Base-by-base conservation (phyloP, 2,888 invertebrate species). In the Onchidella celtica region DNA sequence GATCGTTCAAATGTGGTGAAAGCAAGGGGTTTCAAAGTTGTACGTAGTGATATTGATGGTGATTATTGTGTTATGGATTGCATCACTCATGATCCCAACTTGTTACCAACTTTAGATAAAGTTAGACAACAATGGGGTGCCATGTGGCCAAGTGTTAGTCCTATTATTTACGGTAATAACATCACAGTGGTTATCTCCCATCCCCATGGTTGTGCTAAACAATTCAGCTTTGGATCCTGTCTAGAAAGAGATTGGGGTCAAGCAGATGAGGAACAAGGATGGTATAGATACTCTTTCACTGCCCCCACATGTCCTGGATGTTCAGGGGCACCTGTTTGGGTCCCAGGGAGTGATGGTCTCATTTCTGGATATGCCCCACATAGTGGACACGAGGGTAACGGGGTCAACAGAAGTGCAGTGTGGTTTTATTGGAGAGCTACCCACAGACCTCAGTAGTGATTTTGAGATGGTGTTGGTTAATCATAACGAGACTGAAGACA, bases 261-360 rank as follows among this genome's bases (percentile, higher is more conserved):
- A 29, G 70, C 9, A 9, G 27, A 29, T 24, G 70, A 36, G 2
- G 70, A 47, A 9, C 47, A 70, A 29, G 47, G 47, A 2, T 70
- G 70, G 70, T 70, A 70, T 29, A 40, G 27, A 27, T 70, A 70
- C 27, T 24, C 40, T 21, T 70, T 47, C 55, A 27, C 21, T 40
- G 70, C 47, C 6, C 14, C 70, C 24, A 70, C 70, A n/a, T 70
- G 70, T 55, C 70, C 70, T 4, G 70, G 70, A 9, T 27, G 47
- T 11, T 70, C 70, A 11, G 70, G 70, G 27, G 70, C 70, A 27
- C 70, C 70, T 2, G 70, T 70, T 14, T 70, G 70, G 70, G 70
- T 70, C 29, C 70, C 70, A 14, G 70, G 70, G 6, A 40, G 70
- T 17, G 70, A 70, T 47, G 70, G 70, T 24, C 55, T 70, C 11